phyloP scores from a whole-genome alignment of 2,113 vertebrate genomes.

The Zingel zingel region DNA sequence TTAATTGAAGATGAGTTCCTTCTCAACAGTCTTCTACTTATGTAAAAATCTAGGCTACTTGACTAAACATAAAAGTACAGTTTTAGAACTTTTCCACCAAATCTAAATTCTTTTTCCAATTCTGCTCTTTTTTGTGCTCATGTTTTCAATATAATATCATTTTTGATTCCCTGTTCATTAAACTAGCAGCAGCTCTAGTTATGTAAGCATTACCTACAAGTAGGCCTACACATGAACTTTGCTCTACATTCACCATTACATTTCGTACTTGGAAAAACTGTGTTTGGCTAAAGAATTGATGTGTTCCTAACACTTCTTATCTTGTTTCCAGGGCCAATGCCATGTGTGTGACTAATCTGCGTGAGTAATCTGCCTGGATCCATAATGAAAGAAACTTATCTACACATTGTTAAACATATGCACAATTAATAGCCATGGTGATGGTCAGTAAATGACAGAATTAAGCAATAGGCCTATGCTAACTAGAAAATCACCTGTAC shows the following conservation, averaged over 20 bases:
- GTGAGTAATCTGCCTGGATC: neutral
- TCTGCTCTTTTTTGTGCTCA: no score
- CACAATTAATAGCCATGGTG: neutral
- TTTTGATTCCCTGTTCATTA: no score
- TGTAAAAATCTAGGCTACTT: neutral
- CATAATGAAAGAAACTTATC: neutral
- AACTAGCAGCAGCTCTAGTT: no score
- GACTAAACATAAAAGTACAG: neutral
- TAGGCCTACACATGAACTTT: neutral
- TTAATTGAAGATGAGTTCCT: slow-evolving; percentile 65
- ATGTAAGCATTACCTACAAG: neutral
- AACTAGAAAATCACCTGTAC: neutral
- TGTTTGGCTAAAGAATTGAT: neutral
- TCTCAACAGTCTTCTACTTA: neutral
- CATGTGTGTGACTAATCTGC: no score
- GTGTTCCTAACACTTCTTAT: neutral
- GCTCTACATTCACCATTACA: neutral
- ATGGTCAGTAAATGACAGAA: neutral
- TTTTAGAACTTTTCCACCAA: neutral
- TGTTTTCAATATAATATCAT: no score
- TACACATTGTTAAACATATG: neutral
- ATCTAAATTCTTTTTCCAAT: neutral
- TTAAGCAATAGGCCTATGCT: neutral
- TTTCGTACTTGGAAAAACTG: neutral
- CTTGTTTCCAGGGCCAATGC: neutral